Evolutionary conservation across 2,888 invertebrate genomes (phyloP).

Genomic region (Acanthosepion lycidas): DNA sequence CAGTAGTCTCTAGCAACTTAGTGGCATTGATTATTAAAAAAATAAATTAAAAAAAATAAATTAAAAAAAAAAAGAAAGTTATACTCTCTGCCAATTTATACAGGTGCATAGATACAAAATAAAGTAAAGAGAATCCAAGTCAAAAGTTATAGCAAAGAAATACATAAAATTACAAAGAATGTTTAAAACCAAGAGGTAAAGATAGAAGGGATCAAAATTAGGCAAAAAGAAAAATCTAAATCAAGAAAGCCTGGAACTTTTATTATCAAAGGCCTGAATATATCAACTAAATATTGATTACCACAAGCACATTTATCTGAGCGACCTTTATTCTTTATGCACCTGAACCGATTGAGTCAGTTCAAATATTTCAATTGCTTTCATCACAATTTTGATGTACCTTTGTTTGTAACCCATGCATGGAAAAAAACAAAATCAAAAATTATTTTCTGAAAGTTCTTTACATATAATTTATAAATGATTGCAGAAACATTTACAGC

Average conservation of each 20-base stretch:
- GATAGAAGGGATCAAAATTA: background rate
- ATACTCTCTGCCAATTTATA: no score
- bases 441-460: background rate
- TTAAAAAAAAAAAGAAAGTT: no score
- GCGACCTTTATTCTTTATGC: background rate
- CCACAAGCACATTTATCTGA: no score
- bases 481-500: background rate
- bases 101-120: no score
- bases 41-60: no score
- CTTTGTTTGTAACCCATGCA: background rate
- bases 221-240: background rate
- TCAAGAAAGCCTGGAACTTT: background rate
- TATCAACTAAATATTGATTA: background rate
- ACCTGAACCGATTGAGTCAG: background rate
- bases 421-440: background rate
- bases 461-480: background rate
- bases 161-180: background rate
- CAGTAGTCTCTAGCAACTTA: no score
- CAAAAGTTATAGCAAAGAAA: background rate
- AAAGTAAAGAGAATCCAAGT: no score
- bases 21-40: no score
- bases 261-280: background rate
- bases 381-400: background rate
- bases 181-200: background rate
- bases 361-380: background rate